phyloP scores from a whole-genome alignment of 1,140 invertebrate species.

The Pseudobourletiella spinata region DNA sequence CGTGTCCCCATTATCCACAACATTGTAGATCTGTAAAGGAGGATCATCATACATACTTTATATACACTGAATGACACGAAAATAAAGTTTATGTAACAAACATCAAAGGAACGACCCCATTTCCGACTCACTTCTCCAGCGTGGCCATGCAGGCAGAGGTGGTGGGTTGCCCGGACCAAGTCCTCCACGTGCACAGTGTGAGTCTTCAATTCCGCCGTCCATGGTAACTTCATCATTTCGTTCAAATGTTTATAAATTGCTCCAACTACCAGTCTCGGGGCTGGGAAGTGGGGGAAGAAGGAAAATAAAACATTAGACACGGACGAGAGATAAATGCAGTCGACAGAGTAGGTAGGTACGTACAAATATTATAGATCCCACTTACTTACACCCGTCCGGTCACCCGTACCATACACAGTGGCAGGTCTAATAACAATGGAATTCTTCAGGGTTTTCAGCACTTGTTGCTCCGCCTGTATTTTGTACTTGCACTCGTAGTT shows the following conservation, averaged over 20 bases:
- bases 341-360: not conserved
- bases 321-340: not conserved
- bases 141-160: conserved; percentile 46
- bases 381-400: conserved; percentile 71
- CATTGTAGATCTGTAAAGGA: conserved; percentile 62
- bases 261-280: conserved; percentile 71
- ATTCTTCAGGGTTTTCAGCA: conserved; percentile 55
- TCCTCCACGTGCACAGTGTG: conserved; percentile 81
- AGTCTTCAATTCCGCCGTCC: conserved; percentile 72
- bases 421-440: conserved; percentile 74
- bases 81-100: too few relatives aligned
- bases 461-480: conserved; percentile 66
- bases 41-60: too few relatives aligned
- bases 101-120: too few relatives aligned
- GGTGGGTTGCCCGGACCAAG: conserved; percentile 68
- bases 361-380: too few relatives aligned
- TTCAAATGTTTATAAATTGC: conserved; percentile 77
- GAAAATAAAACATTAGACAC: not conserved
- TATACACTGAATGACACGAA: too few relatives aligned
- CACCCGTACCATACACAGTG: conserved; percentile 75
- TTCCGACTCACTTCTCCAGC: conserved; percentile 38
- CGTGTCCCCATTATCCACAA: conserved; percentile 70
- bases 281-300: too few relatives aligned
- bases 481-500: conserved; percentile 78
- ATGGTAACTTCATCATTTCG: conserved; percentile 84